phyloP scores from a whole-genome alignment of 1,140 invertebrate genomes.

The Choristoneura fumiferana region DNA sequence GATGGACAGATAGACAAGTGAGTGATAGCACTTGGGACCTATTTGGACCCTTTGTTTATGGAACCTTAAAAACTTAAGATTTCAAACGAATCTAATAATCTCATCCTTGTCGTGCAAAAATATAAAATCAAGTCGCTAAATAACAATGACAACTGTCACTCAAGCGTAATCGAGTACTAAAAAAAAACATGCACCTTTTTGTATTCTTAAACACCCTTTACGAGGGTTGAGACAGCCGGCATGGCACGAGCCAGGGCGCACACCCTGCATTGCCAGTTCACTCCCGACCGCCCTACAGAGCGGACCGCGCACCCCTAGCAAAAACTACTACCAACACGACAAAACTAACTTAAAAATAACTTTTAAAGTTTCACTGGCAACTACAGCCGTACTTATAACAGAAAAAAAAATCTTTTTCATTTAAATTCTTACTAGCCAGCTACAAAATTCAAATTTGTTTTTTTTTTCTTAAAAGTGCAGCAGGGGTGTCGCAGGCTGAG shows the following conservation, averaged over 20 bases:
- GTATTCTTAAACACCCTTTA: conserved; percentile 37
- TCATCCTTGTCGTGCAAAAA: too few species aligned
- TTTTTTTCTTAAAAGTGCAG: conserved; percentile 32
- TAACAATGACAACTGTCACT: too few species aligned
- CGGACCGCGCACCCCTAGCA: conserved; percentile 70
- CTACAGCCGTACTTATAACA: background rate
- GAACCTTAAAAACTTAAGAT: too few species aligned
- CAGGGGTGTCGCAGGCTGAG: conserved; percentile 61
- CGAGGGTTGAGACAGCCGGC: conserved; percentile 49
- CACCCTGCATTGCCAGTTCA: conserved; percentile 60
- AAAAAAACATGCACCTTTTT: too few species aligned
- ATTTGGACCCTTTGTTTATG: too few species aligned
- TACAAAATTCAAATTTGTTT: conserved; percentile 23
- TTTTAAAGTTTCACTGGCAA: background rate
- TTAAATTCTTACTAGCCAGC: background rate
- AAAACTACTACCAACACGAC: conserved; percentile 37
- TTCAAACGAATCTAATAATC: too few species aligned
- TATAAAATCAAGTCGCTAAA: too few species aligned
- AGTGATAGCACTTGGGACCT: too few species aligned
- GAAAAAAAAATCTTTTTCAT: conserved; percentile 4
- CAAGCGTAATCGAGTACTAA: too few species aligned
- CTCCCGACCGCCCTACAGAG: conserved; percentile 56
- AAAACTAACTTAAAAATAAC: conserved; percentile 19
- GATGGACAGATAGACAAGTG: too few species aligned
- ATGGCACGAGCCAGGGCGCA: conserved; percentile 58